Evolutionary conservation across 2,797 vertebrate species (phyloP).

Genomic region (Catamblyrhynchus diadema): DNA sequence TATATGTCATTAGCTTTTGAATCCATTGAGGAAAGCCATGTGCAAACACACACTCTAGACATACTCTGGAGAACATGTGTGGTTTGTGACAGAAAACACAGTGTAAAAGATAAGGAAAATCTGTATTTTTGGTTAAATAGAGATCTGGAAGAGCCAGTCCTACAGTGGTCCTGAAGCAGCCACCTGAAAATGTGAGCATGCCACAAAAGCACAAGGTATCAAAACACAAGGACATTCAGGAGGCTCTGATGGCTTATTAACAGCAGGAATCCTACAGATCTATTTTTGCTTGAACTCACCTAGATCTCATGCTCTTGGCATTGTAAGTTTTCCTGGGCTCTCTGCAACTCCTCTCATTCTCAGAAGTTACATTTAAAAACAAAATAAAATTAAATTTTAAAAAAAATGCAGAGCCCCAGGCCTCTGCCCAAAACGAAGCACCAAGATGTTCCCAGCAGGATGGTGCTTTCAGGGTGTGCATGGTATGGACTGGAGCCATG

Average conservation of each 20-base stretch:
- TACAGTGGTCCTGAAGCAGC: not conserved
- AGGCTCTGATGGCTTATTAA: not conserved
- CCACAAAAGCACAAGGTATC: not conserved
- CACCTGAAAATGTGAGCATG: not conserved
- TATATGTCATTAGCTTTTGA: not conserved
- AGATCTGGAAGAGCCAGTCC: not conserved
- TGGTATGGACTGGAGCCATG: rapidly evolving
- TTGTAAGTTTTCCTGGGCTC: not conserved
- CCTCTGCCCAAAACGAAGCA: not conserved
- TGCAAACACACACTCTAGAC: not conserved
- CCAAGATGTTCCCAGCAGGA: not conserved
- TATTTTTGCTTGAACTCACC: not conserved
- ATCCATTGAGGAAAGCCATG: not conserved
- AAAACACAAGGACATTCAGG: not conserved
- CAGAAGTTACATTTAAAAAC: not conserved
- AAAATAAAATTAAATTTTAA: not conserved
- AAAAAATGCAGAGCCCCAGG: not conserved
- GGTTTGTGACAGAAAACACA: not conserved
- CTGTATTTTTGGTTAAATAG: not conserved
- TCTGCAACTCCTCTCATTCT: not conserved
- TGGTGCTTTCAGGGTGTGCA: rapidly evolving
- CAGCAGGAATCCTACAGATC: not conserved
- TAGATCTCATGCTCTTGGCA: not conserved
- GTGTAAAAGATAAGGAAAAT: not conserved
- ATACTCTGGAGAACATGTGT: not conserved